Evolutionary conservation across 2,888 invertebrate genomes (phyloP), one percentile per base, ranked within the genome.

Genomic region (Quadroppia sp.): DNA sequence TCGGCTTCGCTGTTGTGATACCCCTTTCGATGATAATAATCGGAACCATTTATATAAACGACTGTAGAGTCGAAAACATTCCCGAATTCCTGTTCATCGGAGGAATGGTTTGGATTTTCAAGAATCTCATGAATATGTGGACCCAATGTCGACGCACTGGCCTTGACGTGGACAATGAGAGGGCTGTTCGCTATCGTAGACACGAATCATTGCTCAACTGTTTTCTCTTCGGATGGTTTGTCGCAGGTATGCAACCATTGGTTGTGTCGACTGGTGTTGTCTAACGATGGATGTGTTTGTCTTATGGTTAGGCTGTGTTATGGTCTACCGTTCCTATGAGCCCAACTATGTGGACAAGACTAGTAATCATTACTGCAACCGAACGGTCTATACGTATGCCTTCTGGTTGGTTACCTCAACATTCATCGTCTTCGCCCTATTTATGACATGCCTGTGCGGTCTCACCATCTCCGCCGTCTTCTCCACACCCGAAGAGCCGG

Each of bases 11-110:
- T 17, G 84, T 88, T 79, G 86, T 87, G 30, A 84, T 89, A 77
- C 89, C 89, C 71, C 83, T 89, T 77, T 86, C 87, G 77, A 89
- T 89, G 89, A 87, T 89, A 78, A 85, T 87, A 25, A 86, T 89
- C 80, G 89, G 88, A 70, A 84, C 86, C 32, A 81, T 87, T 56
- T 87, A 88, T 81, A 82, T 88, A 77, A 82, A 88, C 79, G 86
- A 88, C 75, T 89, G 89, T 80, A 87, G 87, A 1, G 86, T 86
- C 78, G 87, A 88, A 77, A 85, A 86, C 80, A 88, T 89, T 81
- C 89, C 89, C 32, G 86, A 88, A 71, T 89, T 88, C 82, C 84
- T 89, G 79, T 82, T 89, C 78, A 87, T 89, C 76, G 88, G 87
- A 78, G 88, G 89, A 72, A 84, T 85, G 64, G 87, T 88, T 80